Conservation (phyloP, 2,113 vertebrate species). For the Dipodomys spectabilis region DNA sequence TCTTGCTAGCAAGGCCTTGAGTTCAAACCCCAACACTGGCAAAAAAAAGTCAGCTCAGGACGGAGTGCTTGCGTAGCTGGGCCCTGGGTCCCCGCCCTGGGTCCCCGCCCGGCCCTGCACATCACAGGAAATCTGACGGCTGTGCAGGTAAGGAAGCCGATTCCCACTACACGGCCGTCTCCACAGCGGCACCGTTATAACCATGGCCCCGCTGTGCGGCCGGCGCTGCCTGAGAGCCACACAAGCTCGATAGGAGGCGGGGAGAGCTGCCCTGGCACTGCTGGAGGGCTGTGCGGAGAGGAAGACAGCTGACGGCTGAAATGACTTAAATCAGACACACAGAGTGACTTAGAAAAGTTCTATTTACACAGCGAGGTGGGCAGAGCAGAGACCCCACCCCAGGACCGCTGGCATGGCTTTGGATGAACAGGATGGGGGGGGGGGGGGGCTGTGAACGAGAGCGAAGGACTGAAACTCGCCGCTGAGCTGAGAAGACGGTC, state of each 20-base stretch:
- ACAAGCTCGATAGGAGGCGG: no score
- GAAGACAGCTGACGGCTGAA: neutral
- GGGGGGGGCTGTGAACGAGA: conserved; percentile 77
- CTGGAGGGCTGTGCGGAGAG: neutral
- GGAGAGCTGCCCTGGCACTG: no score
- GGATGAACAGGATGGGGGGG: conserved; percentile 84
- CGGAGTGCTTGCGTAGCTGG: no score
- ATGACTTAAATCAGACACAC: neutral
- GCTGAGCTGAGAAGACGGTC: conserved; percentile 73
- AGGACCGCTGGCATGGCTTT: conserved; percentile 60
- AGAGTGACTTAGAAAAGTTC: conserved; percentile 37
- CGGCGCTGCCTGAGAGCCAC: no score
- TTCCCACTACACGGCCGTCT: no score
- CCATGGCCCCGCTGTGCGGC: no score
- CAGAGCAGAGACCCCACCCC: conserved; percentile 12
- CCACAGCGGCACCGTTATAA: no score
- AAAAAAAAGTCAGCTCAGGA: no score
- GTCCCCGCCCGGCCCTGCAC: no score
- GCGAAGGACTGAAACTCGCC: conserved; percentile 74
- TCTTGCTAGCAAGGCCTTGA: neutral
- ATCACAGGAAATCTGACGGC: no score
- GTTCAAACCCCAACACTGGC: neutral
- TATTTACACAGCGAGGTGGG: conserved; percentile 40
- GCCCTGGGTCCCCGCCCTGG: no score
- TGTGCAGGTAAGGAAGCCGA: no score